Evolutionary conservation across 1,140 invertebrate genomes (phyloP).

Genomic region (Tetraneura akinire): DNA sequence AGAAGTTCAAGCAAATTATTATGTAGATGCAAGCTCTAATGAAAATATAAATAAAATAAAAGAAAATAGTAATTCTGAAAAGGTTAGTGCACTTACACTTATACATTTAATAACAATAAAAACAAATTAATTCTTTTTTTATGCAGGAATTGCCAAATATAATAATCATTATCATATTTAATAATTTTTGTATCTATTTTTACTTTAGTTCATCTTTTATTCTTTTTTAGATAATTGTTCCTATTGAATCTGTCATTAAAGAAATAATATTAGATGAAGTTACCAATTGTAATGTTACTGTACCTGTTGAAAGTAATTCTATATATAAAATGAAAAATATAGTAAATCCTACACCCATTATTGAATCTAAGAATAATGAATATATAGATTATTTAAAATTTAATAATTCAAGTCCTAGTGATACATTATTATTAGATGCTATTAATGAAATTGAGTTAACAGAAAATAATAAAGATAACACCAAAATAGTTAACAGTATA

Average conservation of each 20-base stretch:
- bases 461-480: not conserved
- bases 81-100: not conserved
- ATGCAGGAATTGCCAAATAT: no score
- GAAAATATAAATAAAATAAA: not conserved
- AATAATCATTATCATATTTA: no score
- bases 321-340: not conserved
- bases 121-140: no score
- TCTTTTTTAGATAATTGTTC: not conserved
- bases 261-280: not conserved
- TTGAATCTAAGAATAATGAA: not conserved
- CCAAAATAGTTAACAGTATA: not conserved
- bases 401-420: slow-evolving; percentile 31
- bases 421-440: slow-evolving; percentile 27
- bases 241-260: no score
- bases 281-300: not conserved
- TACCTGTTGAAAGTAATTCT: not conserved
- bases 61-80: not conserved
- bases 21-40: not conserved
- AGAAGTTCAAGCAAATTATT: slow-evolving; percentile 38
- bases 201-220: no score
- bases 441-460: not conserved
- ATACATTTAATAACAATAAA: no score
- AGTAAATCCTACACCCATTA: no score
- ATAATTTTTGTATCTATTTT: no score
- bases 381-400: not conserved